Percentiles rank a stretch among this genome's conserved stretches.
Evolutionary conservation across 2,113 vertebrate species (phyloP).

Genomic region (Phrynocephalus versicolor): DNA sequence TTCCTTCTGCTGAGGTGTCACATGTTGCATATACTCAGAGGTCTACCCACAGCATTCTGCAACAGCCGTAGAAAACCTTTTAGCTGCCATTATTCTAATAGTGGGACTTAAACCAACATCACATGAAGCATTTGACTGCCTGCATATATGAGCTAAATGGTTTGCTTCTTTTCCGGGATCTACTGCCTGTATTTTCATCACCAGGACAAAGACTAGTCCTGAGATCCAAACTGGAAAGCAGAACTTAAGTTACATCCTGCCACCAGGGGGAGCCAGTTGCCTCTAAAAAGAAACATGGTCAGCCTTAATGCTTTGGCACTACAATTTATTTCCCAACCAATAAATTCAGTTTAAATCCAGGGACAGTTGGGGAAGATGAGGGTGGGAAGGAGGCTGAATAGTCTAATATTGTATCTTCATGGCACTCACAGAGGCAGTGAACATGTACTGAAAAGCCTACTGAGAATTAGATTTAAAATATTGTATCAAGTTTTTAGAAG

Average conservation of each 20-base stretch:
- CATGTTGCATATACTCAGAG: background rate
- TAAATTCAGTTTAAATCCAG: background rate
- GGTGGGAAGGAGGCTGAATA: background rate
- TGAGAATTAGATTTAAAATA: background rate
- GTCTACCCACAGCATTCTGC: background rate
- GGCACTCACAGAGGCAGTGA: background rate
- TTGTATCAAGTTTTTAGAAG: background rate
- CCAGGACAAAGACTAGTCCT: background rate
- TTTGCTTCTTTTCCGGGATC: background rate
- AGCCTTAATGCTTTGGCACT: background rate
- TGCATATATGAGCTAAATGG: background rate
- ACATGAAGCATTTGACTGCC: background rate
- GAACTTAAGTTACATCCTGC: background rate
- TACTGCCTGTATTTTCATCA: background rate
- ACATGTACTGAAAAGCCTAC: background rate
- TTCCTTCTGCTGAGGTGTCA: background rate
- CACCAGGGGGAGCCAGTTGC: background rate
- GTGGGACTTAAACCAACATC: background rate
- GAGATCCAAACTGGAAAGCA: background rate
- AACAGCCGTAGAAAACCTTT: background rate
- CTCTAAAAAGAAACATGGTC: background rate
- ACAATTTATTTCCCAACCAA: background rate
- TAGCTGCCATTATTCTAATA: background rate
- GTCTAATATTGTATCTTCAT: background rate
- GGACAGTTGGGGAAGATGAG: background rate